Conservation (phyloP, 2,797 vertebrate genomes). For the Cuniculus paca region DNA sequence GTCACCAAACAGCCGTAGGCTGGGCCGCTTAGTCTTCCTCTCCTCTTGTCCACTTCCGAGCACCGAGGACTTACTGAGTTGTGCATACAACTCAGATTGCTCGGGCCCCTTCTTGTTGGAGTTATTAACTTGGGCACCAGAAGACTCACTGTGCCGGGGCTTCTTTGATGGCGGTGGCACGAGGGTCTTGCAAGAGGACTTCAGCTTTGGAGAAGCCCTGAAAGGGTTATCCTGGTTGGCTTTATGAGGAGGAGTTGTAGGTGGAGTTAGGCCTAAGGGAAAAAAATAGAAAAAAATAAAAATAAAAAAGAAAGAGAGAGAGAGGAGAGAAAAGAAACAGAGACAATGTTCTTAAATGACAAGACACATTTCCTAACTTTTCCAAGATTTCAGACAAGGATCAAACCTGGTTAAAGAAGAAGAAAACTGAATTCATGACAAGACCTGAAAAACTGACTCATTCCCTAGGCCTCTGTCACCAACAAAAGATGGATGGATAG, state of each 20-base stretch:
- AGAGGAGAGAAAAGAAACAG: conserved; percentile 44
- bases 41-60: conserved; percentile 93
- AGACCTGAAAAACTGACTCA: background rate
- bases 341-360: conserved; percentile 18
- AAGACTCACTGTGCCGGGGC: conserved; percentile 94
- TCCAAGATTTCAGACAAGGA: conserved; percentile 46
- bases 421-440: conserved; percentile 61
- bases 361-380: background rate
- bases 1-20: conserved; percentile 95
- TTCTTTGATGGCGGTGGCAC: conserved; percentile 95
- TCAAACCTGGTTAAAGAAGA: conserved; percentile 16
- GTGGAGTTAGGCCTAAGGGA: conserved; percentile 98
- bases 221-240: conserved; percentile 99
- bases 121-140: conserved; percentile 92
- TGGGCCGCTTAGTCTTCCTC: conserved; percentile 93
- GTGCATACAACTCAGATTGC: conserved; percentile 97
- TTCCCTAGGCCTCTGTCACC: background rate
- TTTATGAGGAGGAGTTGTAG: conserved; percentile 99
- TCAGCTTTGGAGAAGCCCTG: conserved; percentile 97
- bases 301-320: background rate
- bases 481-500: background rate
- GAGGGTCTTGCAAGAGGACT: conserved; percentile 97
- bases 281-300: background rate
- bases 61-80: conserved; percentile 95
- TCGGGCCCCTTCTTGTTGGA: conserved; percentile 94